phyloP scores from a whole-genome alignment of 2,888 invertebrate genomes.

The Chaitophorus viminalis region DNA sequence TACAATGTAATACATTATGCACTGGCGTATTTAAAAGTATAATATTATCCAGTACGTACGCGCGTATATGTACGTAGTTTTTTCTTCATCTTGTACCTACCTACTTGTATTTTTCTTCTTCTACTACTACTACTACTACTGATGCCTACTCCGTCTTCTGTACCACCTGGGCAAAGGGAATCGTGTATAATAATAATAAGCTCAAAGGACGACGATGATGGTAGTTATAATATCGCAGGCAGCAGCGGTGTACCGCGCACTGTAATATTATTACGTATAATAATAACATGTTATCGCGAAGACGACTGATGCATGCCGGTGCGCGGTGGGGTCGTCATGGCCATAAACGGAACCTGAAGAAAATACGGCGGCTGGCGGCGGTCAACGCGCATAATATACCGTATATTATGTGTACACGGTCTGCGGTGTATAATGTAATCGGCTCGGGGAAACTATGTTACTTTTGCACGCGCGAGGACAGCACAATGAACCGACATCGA shows the following conservation, averaged over 20 bases:
- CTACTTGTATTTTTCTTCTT: too few relatives aligned
- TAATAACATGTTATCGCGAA: conserved; percentile 23
- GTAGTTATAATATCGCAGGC: background rate
- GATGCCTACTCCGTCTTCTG: background rate
- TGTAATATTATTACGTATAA: background rate
- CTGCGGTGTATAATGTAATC: background rate
- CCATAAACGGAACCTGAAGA: conserved; percentile 51
- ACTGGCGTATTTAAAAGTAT: background rate
- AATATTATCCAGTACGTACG: background rate
- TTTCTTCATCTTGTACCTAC: background rate
- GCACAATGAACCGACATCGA: conserved; percentile 32
- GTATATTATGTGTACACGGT: background rate
- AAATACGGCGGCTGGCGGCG: conserved; percentile 7
- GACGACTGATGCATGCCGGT: too few relatives aligned
- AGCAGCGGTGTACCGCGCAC: background rate
- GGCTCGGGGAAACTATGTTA: conserved; percentile 13
- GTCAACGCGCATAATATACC: conserved; percentile 15
- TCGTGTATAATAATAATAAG: too few relatives aligned
- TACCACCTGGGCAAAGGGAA: background rate
- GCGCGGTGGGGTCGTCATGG: conserved; percentile 25
- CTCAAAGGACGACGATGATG: background rate
- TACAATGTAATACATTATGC: background rate
- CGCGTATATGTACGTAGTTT: background rate
- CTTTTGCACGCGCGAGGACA: conserved; percentile 31
- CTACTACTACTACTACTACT: too few relatives aligned